Evolutionary conservation across 2,113 vertebrate species (phyloP), one percentile per base, ranked within the genome.

Genomic region (Zootoca vivipara): DNA sequence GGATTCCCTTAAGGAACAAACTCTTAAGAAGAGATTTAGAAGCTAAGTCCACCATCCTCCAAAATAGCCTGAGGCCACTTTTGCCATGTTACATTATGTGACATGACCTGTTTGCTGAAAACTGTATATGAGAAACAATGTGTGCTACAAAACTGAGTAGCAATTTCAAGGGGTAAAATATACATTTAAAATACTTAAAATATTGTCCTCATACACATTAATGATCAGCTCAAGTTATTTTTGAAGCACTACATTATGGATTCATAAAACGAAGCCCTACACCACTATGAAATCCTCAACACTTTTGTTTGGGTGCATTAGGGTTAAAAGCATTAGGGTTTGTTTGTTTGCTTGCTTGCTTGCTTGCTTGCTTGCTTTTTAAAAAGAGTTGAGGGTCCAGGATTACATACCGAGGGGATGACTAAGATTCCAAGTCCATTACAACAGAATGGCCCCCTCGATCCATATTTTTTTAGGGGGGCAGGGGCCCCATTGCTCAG

Each of bases 51-150:
- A 40, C 79, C 40, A 90, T 33, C 52, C n/a, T 89, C 67, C 42
- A 88, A 91, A 94, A 91, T 4, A 92, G n/a, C 24, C 84, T 85
- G 56, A 83, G 90, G 78, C 26, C 85, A 85, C 72, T 89, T 89
- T 74, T 87, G 40, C 40, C 9, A 85, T 56, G 52, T 70, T 90
- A 93, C 88, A 92, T 40, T 80, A 85, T 35, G 78, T 26, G 88
- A 56, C 26, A 26, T 12, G 3, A 90, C 83, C 2, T 83, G 70
- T 56, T 42, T 90, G 81, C 75, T 87, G 92, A 90, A 93, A 94
- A 30, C 42, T 82, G 52, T 78, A 65, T 75, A 35, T 90, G 40
- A 64, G 81, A 86, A 69, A 90, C 79, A 83, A 62, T 67, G 91
- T 30, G 16, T 79, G 26, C 10, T 73, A 38, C 15, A 90, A 87